Evolutionary conservation across 2,797 vertebrate species (phyloP).

Genomic region (Xenops minutus): DNA sequence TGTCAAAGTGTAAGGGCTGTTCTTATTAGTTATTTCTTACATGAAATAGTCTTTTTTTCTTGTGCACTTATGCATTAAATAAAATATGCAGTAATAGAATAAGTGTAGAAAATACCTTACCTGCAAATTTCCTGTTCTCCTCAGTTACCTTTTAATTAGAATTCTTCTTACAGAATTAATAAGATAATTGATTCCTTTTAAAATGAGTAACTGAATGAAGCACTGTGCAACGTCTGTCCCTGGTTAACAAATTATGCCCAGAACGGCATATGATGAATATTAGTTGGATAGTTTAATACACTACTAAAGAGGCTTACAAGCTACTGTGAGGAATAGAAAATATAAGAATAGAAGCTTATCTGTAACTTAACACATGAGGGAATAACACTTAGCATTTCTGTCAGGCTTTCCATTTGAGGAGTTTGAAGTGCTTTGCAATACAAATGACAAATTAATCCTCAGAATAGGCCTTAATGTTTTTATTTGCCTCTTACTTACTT

Average conservation of each 20-base stretch:
- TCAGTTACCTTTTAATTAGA: slow-evolving; percentile 34
- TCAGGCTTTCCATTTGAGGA: background rate
- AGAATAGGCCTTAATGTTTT: background rate
- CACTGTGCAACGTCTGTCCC: background rate
- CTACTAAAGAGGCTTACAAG: slow-evolving; percentile 24
- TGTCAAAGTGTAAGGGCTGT: background rate
- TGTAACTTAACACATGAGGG: slow-evolving; percentile 27
- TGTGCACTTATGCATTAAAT: background rate
- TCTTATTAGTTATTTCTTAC: background rate
- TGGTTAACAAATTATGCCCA: slow-evolving; percentile 31
- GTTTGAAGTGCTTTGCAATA: slow-evolving; percentile 38
- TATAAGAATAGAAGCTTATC: slow-evolving; percentile 38
- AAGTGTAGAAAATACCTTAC: background rate
- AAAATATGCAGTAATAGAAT: background rate
- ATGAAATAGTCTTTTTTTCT: background rate
- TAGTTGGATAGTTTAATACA: slow-evolving; percentile 28
- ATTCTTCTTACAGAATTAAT: slow-evolving; percentile 36
- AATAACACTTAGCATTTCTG: slow-evolving; percentile 50
- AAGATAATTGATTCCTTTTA: slow-evolving; percentile 37
- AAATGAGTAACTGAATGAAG: slow-evolving; percentile 3
- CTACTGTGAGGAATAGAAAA: background rate
- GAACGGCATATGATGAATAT: slow-evolving; percentile 11
- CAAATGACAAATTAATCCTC: slow-evolving; percentile 23
- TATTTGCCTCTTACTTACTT: background rate
- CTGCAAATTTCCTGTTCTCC: background rate